A percentile compares a stretch with the other conserved stretches of the same genome.
These are phyloP conservation scores for Sclerurus mexicanus DNA, from an alignment of 2,113 vertebrate species.

Conservation along the genomic window DNA sequence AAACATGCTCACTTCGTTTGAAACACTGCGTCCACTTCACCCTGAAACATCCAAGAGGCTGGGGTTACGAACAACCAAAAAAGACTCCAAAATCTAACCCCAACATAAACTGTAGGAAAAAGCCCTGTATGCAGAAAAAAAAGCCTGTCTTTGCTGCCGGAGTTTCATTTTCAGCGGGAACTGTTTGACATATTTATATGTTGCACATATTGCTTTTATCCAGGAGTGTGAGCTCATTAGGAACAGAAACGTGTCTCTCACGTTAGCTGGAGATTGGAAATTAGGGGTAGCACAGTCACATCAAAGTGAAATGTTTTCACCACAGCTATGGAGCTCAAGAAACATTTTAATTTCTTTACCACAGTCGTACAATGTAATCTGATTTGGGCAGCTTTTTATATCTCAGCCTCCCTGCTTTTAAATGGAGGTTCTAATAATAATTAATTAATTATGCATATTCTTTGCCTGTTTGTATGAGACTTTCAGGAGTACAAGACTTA, in stretches of 20 bases:
- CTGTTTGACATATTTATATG: neutral
- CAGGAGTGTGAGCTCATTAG: neutral
- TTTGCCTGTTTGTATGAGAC: neutral
- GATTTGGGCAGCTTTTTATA: neutral
- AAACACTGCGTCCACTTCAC: neutral
- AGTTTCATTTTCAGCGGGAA: neutral
- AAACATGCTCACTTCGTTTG: neutral
- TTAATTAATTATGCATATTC: neutral
- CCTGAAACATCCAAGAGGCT: neutral
- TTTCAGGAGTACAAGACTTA: neutral
- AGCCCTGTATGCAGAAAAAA: accelerated
- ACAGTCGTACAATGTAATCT: neutral
- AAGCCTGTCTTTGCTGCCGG: neutral
- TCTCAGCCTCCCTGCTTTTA: neutral
- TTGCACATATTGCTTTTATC: neutral
- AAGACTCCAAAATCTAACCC: neutral
- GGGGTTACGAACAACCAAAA: neutral
- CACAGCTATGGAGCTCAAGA: neutral
- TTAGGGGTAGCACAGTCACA: neutral
- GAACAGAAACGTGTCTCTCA: neutral
- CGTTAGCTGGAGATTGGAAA: neutral
- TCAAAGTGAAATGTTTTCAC: neutral
- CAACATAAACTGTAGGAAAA: neutral
- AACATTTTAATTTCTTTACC: neutral
- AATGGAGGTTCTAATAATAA: neutral